Percentiles rank a stretch among this genome's conserved stretches.
phyloP scores from a whole-genome alignment of 2,113 vertebrate genomes.

The Prunella himalayana region DNA sequence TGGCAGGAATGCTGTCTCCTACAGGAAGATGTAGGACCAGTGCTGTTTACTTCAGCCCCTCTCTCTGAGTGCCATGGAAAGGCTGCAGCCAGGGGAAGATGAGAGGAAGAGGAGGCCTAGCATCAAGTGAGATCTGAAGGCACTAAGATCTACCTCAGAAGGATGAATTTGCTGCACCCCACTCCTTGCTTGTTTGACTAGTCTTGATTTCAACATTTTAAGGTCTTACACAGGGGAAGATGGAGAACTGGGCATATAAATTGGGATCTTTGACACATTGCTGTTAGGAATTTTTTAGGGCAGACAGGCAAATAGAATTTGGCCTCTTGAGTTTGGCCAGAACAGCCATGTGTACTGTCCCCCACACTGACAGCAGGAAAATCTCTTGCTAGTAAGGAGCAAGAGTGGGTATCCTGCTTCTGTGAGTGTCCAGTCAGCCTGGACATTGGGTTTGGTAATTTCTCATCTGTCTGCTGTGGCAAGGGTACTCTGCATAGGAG shows the following conservation, averaged over 20 bases:
- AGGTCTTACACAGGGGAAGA: background rate
- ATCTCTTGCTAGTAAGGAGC: background rate
- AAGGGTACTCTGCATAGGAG: background rate
- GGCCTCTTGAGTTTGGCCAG: background rate
- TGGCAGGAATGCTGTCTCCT: background rate
- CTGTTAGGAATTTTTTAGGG: background rate
- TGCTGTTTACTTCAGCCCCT: background rate
- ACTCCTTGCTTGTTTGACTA: background rate
- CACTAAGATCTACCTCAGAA: background rate
- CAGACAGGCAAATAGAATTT: background rate
- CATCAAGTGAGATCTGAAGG: background rate
- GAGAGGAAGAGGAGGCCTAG: background rate
- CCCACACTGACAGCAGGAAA: background rate
- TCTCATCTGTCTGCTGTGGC: background rate
- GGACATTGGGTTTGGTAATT: background rate
- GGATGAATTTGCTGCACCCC: background rate
- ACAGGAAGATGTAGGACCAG: background rate
- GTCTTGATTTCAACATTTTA: background rate
- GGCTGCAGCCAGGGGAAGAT: background rate
- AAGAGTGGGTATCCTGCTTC: background rate
- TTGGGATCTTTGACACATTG: background rate
- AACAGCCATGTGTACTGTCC: fast-evolving
- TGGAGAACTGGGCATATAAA: background rate
- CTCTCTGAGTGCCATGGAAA: background rate
- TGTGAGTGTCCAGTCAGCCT: background rate